A percentile compares a stretch with the other conserved stretches of the same genome.
These are phyloP conservation scores for Turnix velox DNA, from an alignment of 2,113 vertebrate species.

Conservation along the genomic window DNA sequence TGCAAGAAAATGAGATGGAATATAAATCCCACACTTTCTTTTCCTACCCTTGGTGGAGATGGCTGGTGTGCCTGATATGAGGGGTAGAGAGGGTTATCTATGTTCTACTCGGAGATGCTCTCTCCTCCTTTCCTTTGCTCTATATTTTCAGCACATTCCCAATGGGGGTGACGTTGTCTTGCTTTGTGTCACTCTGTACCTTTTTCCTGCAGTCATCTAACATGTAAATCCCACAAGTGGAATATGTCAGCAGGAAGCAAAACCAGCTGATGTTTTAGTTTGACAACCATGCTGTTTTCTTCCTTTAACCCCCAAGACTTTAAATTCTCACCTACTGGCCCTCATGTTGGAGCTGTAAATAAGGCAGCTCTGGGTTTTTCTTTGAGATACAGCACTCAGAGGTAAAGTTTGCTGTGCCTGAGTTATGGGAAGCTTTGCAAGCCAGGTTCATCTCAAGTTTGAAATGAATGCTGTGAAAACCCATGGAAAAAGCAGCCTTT, in stretches of 20 bases:
- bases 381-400: not conserved
- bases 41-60: not conserved
- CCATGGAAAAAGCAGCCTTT: not conserved
- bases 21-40: not conserved
- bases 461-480: not conserved
- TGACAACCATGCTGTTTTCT: not conserved
- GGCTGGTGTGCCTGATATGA: not conserved
- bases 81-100: not conserved
- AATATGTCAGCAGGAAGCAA: not conserved
- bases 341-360: not conserved
- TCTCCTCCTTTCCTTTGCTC: not conserved
- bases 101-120: not conserved
- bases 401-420: not conserved
- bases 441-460: not conserved
- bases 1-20: not conserved
- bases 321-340: not conserved
- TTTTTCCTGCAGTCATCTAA: not conserved
- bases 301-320: not conserved
- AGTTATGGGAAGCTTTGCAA: not conserved
- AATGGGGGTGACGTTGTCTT: not conserved
- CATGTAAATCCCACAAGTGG: not conserved
- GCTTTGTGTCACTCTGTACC: not conserved
- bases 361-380: not conserved
- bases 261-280: not conserved
- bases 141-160: not conserved